A percentile compares a stretch with the other conserved stretches of the same genome.
These are phyloP conservation scores for Salvelinus alpinus DNA, from an alignment of 2,113 vertebrate species.

Conservation along the genomic window DNA sequence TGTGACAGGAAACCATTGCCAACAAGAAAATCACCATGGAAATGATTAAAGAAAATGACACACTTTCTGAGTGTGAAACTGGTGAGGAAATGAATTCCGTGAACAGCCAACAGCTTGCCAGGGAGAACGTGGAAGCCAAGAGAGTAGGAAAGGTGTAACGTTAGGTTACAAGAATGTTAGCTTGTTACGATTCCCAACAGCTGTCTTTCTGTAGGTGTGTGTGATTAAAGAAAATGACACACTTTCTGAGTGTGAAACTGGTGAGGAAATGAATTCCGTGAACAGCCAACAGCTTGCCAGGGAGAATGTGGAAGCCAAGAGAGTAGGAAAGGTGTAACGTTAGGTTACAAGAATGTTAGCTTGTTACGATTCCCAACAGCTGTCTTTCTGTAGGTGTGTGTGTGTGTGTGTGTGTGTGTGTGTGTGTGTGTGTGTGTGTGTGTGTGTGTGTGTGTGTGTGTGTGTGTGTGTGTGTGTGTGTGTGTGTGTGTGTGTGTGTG, in stretches of 20 bases:
- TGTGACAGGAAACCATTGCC: slow-evolving; percentile 22
- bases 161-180: no score
- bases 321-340: background rate
- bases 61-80: slow-evolving; percentile 7
- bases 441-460: background rate
- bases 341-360: no score
- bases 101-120: background rate
- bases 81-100: background rate
- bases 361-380: no score
- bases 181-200: no score
- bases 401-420: background rate
- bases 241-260: slow-evolving; percentile 4
- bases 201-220: background rate
- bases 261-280: background rate
- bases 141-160: background rate
- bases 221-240: background rate
- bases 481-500: no score
- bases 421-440: no score
- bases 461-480: background rate
- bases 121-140: background rate
- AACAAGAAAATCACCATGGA: slow-evolving; percentile 48
- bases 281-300: background rate
- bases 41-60: background rate
- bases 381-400: background rate
- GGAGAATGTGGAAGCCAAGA: background rate